Conservation (phyloP, 2,888 invertebrate genomes). For the Platycheirus albimanus region DNA sequence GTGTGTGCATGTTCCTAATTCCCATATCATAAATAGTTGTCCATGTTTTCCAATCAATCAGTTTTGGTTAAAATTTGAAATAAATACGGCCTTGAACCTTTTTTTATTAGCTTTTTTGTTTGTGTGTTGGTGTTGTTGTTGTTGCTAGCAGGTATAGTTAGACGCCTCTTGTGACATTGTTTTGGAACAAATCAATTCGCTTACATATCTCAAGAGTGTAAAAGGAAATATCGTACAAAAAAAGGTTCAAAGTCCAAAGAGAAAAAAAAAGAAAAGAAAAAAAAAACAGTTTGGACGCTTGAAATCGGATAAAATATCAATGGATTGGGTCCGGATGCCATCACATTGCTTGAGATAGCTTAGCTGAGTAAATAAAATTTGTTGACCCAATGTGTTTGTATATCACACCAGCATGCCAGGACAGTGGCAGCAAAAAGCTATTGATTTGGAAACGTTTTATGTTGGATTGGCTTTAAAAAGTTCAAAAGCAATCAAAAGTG, state of each 20-base stretch:
- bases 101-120: slow-evolving; percentile 1
- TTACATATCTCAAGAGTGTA: slow-evolving; percentile 53
- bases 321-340: slow-evolving; percentile 37
- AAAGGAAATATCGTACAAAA: slow-evolving; percentile 47
- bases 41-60: slow-evolving; percentile 64
- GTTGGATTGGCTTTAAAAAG: too few relatives aligned
- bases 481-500: too few relatives aligned
- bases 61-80: slow-evolving; percentile 32
- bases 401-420: slow-evolving; percentile 31
- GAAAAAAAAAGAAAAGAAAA: slow-evolving; percentile 1
- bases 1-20: slow-evolving; percentile 43
- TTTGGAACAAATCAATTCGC: slow-evolving; percentile 59
- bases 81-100: slow-evolving; percentile 19
- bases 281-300: slow-evolving; percentile 5
- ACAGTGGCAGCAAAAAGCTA: slow-evolving; percentile 21
- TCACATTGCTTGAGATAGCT: slow-evolving; percentile 54
- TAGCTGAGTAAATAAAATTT: slow-evolving; percentile 67
- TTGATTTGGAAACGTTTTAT: neutral
- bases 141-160: too few relatives aligned
- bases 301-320: slow-evolving; percentile 26
- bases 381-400: slow-evolving; percentile 45
- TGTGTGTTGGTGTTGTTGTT: neutral
- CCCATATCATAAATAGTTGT: slow-evolving; percentile 49
- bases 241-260: too few relatives aligned
- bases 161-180: slow-evolving; percentile 2